phyloP scores from a whole-genome alignment of 2,797 vertebrate genomes.

The Petrocephalus sullivani region DNA sequence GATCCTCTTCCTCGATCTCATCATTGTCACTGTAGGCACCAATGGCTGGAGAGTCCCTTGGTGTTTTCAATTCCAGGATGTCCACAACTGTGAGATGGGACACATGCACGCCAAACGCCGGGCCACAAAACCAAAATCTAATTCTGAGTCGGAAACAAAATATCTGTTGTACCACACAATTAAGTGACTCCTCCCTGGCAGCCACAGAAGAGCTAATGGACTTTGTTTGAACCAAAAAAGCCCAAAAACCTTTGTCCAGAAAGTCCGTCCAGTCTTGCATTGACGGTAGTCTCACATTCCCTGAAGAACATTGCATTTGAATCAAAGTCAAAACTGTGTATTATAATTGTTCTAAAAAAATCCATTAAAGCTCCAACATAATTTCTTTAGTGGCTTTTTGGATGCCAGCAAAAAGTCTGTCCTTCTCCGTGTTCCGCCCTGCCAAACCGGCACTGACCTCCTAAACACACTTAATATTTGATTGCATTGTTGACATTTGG shows the following conservation, averaged over 20 bases:
- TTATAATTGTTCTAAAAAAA: neutral
- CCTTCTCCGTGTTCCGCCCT: neutral
- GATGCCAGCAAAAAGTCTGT: neutral
- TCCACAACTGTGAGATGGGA: neutral
- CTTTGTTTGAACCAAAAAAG: neutral
- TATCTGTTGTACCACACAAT: neutral
- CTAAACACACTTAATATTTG: neutral
- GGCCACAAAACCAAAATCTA: neutral
- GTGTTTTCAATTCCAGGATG: neutral
- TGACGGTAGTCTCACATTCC: neutral
- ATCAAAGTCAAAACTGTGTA: neutral
- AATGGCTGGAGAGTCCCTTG: neutral
- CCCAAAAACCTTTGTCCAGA: neutral
- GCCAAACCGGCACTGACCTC: neutral
- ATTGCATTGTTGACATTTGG: neutral
- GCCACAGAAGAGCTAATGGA: neutral
- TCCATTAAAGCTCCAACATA: neutral
- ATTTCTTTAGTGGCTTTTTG: neutral
- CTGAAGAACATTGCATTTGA: neutral
- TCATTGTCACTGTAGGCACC: neutral
- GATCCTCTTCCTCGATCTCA: neutral
- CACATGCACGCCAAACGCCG: neutral
- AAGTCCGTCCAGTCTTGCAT: neutral
- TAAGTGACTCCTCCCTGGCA: neutral
- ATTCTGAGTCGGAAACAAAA: neutral